These are phyloP conservation scores for Alentia gelatinosa DNA, from an alignment of 2,888 invertebrate species.

Conservation along the genomic window DNA sequence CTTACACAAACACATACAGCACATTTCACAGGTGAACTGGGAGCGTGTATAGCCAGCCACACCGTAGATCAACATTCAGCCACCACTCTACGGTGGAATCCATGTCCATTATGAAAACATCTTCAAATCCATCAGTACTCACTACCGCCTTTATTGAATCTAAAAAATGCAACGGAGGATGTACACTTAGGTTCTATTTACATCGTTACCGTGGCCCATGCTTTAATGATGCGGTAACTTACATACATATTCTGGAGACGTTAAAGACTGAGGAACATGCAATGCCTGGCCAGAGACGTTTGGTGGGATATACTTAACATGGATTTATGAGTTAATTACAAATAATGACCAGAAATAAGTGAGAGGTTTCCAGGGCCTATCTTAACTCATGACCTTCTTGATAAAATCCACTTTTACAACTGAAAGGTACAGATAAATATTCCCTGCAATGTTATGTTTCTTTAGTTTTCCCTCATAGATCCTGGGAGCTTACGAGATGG, in stretches of 20 bases:
- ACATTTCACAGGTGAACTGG: not conserved
- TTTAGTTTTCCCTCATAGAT: not conserved
- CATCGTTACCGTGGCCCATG: not conserved
- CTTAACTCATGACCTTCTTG: not conserved
- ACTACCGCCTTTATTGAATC: not conserved
- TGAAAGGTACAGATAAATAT: not conserved
- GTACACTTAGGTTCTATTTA: not conserved
- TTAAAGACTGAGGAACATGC: not conserved
- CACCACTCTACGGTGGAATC: not conserved
- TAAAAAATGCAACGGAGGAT: not conserved
- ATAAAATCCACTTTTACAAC: not conserved
- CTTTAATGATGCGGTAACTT: not conserved
- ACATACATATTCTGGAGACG: not conserved
- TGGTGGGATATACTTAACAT: not conserved
- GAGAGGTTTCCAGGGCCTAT: not conserved
- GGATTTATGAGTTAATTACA: not conserved
- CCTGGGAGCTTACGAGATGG: not conserved
- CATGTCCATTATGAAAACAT: not conserved
- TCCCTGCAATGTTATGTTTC: not conserved
- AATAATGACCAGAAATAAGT: not conserved
- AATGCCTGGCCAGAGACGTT: not conserved
- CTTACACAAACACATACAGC: constrained; percentile 34
- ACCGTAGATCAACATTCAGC: not conserved
- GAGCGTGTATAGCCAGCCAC: not conserved
- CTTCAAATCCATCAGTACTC: not conserved